Base-by-base conservation (phyloP, 1,140 invertebrate species). In the Drosophila parabipectinata region DNA sequence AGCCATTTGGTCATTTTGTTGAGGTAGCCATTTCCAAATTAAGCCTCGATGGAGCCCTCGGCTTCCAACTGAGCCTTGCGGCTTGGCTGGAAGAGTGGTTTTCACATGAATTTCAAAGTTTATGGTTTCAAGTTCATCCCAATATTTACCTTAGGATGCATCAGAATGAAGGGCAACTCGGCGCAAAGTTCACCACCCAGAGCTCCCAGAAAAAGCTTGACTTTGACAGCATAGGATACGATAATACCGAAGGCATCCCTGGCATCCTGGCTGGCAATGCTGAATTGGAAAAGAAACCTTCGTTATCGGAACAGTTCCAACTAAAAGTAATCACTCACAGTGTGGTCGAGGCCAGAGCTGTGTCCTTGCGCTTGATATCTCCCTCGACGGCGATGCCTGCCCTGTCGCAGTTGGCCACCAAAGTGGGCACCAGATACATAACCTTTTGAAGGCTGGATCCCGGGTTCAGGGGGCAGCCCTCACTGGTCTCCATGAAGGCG, bases 121-220 rank as follows among this genome's bases (percentile, higher is more conserved):
- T 7, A 21, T n/a, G 14, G 5, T 44, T 44, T 15, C 3, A 3
- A n/a, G 3, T 10, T 15, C 8, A 10, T 41, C 2, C 2, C 8
- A 3, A 21, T 32, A 14, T 9, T 75, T 82, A 95, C 94, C 93
- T 99, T 99, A 3, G 98, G 97, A 92, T 99, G 97, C 96, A 99
- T 99, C 44, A 99, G 92, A 45, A 99, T 97, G 92, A 99, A 99
- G 7, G 99, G 99, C 77, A 99, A 92, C 92, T 99, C 98, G 3
- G 98, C 98, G 12, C 95, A 94, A 8, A 99, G 92, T 93, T 99
- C 98, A 10, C 98, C 98, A 30, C 96, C 97, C 34, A 99, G 93
- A 52, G 98, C 97, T 21, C 98, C 98, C 64, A 99, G 93, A 90
- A 97, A 98, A 5, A 99, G 94, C 93, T 99, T 98, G 7, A 99